Conservation (phyloP, 2,113 vertebrate genomes). For the Carassius auratus region DNA sequence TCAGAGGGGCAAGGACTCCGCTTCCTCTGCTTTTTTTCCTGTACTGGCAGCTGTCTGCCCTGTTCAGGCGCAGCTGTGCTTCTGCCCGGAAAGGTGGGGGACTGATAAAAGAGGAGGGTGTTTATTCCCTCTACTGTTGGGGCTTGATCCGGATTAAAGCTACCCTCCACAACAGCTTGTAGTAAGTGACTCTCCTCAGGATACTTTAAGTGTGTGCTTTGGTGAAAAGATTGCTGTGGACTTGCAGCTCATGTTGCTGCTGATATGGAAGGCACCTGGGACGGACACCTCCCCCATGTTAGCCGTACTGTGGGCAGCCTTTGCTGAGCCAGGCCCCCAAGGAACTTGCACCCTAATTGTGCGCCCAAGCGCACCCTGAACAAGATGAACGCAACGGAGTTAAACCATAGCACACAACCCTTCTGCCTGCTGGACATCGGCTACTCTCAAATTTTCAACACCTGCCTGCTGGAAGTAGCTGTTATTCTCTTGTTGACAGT, state of each 20-base stretch:
- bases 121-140: not conserved
- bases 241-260: constrained; percentile 39
- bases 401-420: constrained; percentile 83
- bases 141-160: not conserved
- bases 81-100: constrained; percentile 11
- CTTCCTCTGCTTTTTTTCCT: constrained; percentile 45
- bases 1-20: constrained; percentile 36
- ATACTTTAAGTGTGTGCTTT: not conserved
- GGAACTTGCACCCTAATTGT: constrained; percentile 49
- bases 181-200: constrained; percentile 2
- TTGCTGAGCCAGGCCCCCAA: constrained; percentile 42
- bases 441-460: constrained; percentile 84
- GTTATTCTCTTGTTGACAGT: constrained; percentile 91
- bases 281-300: constrained; percentile 71
- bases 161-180: not conserved
- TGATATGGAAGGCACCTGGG: constrained; percentile 70
- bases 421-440: constrained; percentile 92
- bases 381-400: constrained; percentile 93
- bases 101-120: constrained; percentile 13
- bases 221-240: constrained; percentile 24
- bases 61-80: constrained; percentile 19
- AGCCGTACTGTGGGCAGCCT: constrained; percentile 9
- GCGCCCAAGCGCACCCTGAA: constrained; percentile 67
- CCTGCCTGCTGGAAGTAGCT: constrained; percentile 91
- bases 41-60: constrained; percentile 17